Percentiles rank a stretch among this genome's conserved stretches.
Conservation (phyloP, 2,113 vertebrate genomes). For the Suricata suricatta region DNA sequence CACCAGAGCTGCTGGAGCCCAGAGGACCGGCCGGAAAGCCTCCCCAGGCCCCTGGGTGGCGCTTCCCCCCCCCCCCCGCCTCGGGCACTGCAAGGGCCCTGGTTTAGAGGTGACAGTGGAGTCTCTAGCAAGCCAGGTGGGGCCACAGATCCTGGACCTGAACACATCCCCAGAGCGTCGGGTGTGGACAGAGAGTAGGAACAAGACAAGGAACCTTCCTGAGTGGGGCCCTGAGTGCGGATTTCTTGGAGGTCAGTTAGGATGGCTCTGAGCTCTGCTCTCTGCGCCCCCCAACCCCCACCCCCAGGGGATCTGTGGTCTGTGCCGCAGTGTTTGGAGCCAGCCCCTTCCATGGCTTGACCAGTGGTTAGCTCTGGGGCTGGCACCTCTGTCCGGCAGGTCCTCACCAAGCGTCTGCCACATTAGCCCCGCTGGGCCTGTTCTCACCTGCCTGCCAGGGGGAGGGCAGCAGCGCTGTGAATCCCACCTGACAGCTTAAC, state of each 20-base stretch:
- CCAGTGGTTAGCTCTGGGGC: fast-evolving
- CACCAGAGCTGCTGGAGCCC: not conserved
- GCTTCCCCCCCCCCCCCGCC: not conserved
- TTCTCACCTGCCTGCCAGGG: not conserved
- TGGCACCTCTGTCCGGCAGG: not conserved
- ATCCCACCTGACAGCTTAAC: not conserved
- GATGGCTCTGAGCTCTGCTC: not conserved
- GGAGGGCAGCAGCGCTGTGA: not conserved
- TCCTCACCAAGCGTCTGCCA: not conserved
- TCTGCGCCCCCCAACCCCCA: no score
- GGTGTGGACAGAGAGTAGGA: not conserved
- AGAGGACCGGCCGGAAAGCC: not conserved
- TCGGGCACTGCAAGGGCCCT: not conserved
- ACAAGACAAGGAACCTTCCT: not conserved
- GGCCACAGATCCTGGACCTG: no score
- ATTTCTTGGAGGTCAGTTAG: not conserved
- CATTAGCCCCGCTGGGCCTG: not conserved
- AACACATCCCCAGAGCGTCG: fast-evolving
- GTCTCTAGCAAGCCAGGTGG: not conserved
- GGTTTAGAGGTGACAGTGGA: not conserved
- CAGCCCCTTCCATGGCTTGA: fast-evolving
- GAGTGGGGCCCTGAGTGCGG: fast-evolving
- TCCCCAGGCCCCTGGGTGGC: fast-evolving
- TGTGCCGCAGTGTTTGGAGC: not conserved
- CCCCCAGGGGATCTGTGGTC: not conserved